Evolutionary conservation across 2,888 invertebrate genomes (phyloP).

Genomic region (Sinodicranocentrus sp.): DNA sequence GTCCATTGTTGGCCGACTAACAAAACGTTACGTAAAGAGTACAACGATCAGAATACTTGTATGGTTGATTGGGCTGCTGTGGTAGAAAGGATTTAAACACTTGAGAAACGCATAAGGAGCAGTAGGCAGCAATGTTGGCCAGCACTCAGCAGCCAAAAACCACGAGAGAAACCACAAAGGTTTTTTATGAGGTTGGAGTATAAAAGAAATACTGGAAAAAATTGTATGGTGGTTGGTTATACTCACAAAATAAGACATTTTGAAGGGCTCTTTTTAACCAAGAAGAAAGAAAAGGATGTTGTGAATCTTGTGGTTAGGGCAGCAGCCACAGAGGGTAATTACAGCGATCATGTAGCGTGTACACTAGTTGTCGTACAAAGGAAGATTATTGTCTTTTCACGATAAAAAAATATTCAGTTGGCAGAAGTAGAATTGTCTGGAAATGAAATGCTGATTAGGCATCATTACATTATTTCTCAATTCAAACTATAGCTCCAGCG

Average conservation of each 20-base stretch:
- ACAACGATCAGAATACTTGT: constrained; percentile 18
- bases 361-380: neutral
- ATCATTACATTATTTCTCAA: constrained; percentile 50
- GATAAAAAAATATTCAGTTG: neutral
- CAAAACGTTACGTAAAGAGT: no score
- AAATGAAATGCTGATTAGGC: constrained; percentile 60
- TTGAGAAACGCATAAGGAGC: neutral
- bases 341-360: constrained; percentile 13
- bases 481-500: constrained; percentile 33
- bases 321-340: constrained; percentile 43
- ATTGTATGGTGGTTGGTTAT: neutral
- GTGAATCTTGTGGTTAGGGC: constrained; percentile 55
- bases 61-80: constrained; percentile 33
- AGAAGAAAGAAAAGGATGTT: constrained; percentile 42
- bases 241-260: constrained; percentile 47
- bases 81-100: constrained; percentile 20
- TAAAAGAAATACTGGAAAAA: constrained; percentile 1
- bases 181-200: constrained; percentile 26
- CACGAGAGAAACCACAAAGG: constrained; percentile 44
- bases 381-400: neutral
- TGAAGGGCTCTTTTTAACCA: constrained; percentile 12
- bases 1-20: neutral
- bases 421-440: constrained; percentile 10
- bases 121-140: constrained; percentile 3
- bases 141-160: constrained; percentile 19